A percentile compares a stretch with the other conserved stretches of the same genome.
Evolutionary conservation across 1,140 invertebrate genomes (phyloP).

Genomic region (Tetramorium simillimum): DNA sequence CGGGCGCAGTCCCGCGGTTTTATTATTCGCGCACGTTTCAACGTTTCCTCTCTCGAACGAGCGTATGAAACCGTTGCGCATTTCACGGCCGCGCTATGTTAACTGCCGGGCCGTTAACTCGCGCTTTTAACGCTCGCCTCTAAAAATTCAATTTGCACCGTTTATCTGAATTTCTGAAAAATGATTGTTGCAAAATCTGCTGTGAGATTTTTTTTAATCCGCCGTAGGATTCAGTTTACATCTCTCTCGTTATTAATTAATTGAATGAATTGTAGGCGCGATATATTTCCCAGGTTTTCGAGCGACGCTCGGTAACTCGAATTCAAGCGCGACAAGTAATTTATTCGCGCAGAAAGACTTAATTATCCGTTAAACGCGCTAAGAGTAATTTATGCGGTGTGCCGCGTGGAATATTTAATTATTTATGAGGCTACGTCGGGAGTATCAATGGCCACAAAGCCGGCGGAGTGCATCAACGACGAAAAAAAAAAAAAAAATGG

Average conservation of each 20-base stretch:
- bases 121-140: constrained; percentile 8
- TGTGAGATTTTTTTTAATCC: neutral
- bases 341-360: constrained; percentile 43
- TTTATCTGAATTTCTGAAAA: constrained; percentile 20
- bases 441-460: constrained; percentile 13
- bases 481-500: neutral
- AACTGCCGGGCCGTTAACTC: constrained; percentile 31
- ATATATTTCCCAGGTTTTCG: neutral
- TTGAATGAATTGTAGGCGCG: neutral
- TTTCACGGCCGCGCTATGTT: constrained; percentile 3
- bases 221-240: neutral
- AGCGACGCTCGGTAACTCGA: neutral
- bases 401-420: constrained; percentile 45
- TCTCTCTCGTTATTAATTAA: neutral
- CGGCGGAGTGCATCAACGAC: neutral
- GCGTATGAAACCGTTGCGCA: neutral
- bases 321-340: constrained; percentile 35
- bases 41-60: constrained; percentile 35
- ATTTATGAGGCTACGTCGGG: constrained; percentile 44
- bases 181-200: neutral
- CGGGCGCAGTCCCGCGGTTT: constrained; percentile 9
- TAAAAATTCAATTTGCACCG: constrained; percentile 37
- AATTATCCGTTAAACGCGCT: constrained; percentile 58
- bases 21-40: constrained; percentile 32
- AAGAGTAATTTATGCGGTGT: constrained; percentile 52